Base-by-base conservation (phyloP, 2,888 invertebrate species). In the Dimorphilus gyrociliatus region DNA sequence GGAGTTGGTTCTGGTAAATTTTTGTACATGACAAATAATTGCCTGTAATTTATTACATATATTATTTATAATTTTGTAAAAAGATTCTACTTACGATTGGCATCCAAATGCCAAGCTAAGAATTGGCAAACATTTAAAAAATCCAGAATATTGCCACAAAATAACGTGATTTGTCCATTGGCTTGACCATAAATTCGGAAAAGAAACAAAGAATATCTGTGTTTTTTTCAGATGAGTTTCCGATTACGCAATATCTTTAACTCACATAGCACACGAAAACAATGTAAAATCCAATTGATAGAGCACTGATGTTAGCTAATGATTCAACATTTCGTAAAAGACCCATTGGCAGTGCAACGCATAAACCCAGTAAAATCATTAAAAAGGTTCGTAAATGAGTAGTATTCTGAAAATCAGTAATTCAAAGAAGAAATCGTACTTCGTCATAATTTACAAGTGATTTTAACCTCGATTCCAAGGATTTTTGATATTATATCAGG, bases 91-190 rank as follows among this genome's bases (percentile, higher is more conserved):
- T 72, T 64, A 82, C 75, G 90, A 86, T 66, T 94, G 94, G 65
- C 94, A 94, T 40, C 85, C 86, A 32, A 92, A 68, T 0, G 92
- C 88, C 79, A 92, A 84, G 8, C 86, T 80, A 64, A 92, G 85
- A 46, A 94, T 92, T 1, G 94, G 94, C 41, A 92, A 69, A 55
- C 86, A 85, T 48, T 85, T 84, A 29, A 92, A 66, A 34, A 88
- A 67, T 0, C 90, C 90, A 0, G 76, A 70, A 0, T 82, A 78
- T 45, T 75, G 71, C 59, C 59, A 60, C 33, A 51, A 46, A 16
- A 41, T 41, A 5, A 59, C 53, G 33, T 51, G 46, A 19, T 48
- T 35, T 24, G 50, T 47, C 81, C 84, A 85, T 46, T 78, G 76
- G 3, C 73, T 74, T 1, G 72, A 67, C 38, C 76, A 64, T 35